Evolutionary conservation across 2,888 invertebrate species (phyloP), one percentile per base, ranked within the genome.

Genomic region (Drosophila colorata): DNA sequence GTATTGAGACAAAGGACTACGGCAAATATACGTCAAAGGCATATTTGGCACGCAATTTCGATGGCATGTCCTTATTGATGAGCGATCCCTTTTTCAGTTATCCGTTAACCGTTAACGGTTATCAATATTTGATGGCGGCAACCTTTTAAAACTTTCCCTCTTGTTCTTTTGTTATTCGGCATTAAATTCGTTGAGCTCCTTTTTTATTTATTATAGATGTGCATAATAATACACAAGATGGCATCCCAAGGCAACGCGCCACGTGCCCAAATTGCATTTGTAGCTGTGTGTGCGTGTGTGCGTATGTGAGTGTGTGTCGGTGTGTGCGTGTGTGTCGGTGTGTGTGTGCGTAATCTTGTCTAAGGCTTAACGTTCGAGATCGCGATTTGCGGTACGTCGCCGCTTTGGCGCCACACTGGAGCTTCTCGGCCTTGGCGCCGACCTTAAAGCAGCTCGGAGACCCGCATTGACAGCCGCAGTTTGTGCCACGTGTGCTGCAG

Each of bases 11-110:
- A 89, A 85, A 81, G 72, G 75, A 75, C 69, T 58, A 20, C 35
- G 44, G 23, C 13, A 85, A 87, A 83, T 56, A 72, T 78, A 82
- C 75, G 80, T 72, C 75, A 78, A 81, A 85, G 88, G 89, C 88
- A 84, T 87, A 87, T 89, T 89, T 87, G 83, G 82, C 86, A 81
- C 78, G 69, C 82, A 72, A 70, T 87, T 78, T 71, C 61, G 28
- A 70, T 53, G 69, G 69, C 86, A 44, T 71, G 73, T 78, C 73
- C 71, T 72, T 77, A 89, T 89, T 88, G 84, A 89, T 83, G 84
- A 88, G 69, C 77, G 64, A 85, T 81, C 83, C 86, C 80, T 80
- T 87, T 78, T 69, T 66, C 82, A 59, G 79, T 78, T 79, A 85
- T 64, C 61, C 51, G 57, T 74, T 74, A 74, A 60, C 74, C 47